Base-by-base conservation (phyloP, 2,797 vertebrate species). In the Halcyon chelicuti region DNA sequence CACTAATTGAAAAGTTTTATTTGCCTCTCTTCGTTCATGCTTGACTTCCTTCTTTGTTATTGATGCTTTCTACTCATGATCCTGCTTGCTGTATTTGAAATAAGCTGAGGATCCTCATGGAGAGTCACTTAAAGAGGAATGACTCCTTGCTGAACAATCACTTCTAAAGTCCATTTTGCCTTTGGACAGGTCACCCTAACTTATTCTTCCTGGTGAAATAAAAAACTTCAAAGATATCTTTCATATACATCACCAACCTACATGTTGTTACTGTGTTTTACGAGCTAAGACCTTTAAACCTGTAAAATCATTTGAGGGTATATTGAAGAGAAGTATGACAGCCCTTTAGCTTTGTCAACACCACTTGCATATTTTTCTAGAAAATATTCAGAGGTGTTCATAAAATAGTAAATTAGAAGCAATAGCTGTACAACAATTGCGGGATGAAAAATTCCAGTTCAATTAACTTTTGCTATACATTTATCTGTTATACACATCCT, bases 1-100 rank as follows among this genome's bases (percentile, higher is more conserved):
- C 62, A 91, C 78, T 93, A 85, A 96, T 84, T 90, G 78, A 83
- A 95, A 93, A 88, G 17, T 78, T 79, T 81, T 93, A 57, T 89
- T 90, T 93, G 22, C n/a, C 4, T 85, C 25, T 83, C 19, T 88
- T 55, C 77, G 12, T 83, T 92, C 52, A 86, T 46, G 76, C 80
- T 92, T 92, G 68, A 72, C 39, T 90, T 93, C 60, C n/a, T 91
- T 82, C 66, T 75, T 88, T 85, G 42, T 21, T 86, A 2, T 75
- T 78, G 28, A n/a, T 78, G 40, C 13, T 93, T 83, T 75, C 58
- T 55, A 37, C 9, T 86, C 12, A 0, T 70, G n/a, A 16, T 85
- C 7, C 51, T 14, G 8, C 18, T 83, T 68, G 55, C 5, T 66
- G 15, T 55, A 42, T 65, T 90, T 91, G 73, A 88, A 83, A 71